Percentiles rank a stretch among this genome's conserved stretches.
These are phyloP conservation scores for Chondrosia reniformis DNA, from an alignment of 37 sponge, comb jelly and placozoan species.

Conservation along the genomic window DNA sequence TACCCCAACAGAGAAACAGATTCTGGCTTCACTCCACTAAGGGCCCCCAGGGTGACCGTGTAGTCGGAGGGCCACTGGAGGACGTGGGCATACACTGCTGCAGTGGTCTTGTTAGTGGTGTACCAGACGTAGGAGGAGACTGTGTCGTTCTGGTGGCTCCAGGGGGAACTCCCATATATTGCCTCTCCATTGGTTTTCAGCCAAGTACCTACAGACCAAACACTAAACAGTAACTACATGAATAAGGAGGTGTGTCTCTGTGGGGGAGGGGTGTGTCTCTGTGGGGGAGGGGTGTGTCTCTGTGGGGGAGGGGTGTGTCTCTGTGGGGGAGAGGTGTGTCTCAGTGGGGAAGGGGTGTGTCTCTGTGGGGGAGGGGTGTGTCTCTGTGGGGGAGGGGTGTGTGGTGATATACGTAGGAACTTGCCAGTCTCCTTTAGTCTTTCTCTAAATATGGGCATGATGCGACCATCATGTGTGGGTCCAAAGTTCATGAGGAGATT, in stretches of 20 bases:
- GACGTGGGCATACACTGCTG: constrained; percentile 25
- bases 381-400: not conserved
- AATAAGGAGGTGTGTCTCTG: constrained; percentile 2
- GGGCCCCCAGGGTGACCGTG: constrained; percentile 22
- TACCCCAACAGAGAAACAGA: constrained; percentile 38
- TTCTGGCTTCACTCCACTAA: constrained; percentile 15
- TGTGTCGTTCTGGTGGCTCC: constrained; percentile 66
- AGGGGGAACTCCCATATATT: constrained; percentile 54
- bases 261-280: constrained; percentile 18
- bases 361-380: not conserved
- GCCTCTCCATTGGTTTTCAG: constrained; percentile 66
- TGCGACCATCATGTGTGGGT: constrained; percentile 72
- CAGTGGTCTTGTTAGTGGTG: not conserved
- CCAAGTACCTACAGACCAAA: constrained; percentile 29
- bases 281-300: not conserved
- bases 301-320: not conserved
- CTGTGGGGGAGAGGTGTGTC: not conserved
- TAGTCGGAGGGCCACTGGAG: constrained; percentile 38
- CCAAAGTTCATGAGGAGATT: constrained; percentile 70
- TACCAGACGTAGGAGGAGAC: constrained; percentile 40
- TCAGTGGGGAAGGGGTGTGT: not conserved
- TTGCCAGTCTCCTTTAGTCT: constrained; percentile 61
- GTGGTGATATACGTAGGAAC: not conserved
- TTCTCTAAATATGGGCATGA: constrained; percentile 63
- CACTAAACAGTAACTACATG: not conserved